Percentiles rank a stretch among this genome's conserved stretches.
These are phyloP conservation scores for Pseudopodoces humilis DNA, from an alignment of 2,113 vertebrate species.

Conservation along the genomic window DNA sequence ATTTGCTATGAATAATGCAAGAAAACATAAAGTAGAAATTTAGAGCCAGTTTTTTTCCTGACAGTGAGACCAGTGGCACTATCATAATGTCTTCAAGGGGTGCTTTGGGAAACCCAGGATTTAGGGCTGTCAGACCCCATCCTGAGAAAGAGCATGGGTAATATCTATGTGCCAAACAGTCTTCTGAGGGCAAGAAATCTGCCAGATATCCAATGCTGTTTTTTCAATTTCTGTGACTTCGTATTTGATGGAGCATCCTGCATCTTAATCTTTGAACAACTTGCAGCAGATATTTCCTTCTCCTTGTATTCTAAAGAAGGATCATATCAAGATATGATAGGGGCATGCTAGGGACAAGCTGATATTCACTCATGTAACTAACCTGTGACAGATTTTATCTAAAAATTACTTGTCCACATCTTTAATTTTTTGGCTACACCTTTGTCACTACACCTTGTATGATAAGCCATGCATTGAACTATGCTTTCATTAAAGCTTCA, in stretches of 20 bases:
- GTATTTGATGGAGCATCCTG: background rate
- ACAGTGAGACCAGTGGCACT: background rate
- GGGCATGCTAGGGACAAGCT: background rate
- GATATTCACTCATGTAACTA: background rate
- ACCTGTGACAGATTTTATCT: background rate
- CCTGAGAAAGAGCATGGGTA: background rate
- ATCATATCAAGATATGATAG: background rate
- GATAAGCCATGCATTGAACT: background rate
- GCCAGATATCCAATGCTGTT: background rate
- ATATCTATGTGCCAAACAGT: background rate
- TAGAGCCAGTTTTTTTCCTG: background rate
- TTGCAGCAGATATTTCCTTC: background rate
- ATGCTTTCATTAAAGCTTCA: background rate
- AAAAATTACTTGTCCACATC: background rate
- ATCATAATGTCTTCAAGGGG: background rate
- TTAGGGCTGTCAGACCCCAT: background rate
- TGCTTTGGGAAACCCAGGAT: background rate
- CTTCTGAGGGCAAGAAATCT: background rate
- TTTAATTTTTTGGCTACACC: background rate
- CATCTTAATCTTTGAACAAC: background rate
- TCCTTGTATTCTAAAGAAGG: background rate
- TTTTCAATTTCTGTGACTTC: background rate
- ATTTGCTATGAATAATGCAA: background rate
- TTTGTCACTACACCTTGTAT: background rate
- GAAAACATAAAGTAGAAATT: background rate